Base-by-base conservation (phyloP, 2,888 invertebrate species). In the Meta bourneti region DNA sequence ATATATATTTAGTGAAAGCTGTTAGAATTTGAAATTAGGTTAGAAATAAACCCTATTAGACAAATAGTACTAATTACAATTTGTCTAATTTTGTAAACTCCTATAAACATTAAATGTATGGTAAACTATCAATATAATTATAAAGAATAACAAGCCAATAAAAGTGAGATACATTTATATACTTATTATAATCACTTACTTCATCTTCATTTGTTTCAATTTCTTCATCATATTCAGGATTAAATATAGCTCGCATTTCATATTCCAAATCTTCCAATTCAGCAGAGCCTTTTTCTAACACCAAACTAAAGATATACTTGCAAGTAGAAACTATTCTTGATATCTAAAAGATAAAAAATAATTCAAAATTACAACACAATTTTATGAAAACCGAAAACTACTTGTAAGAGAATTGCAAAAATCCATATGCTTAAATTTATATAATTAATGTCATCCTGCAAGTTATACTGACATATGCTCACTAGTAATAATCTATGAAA, bases 231-330 rank as follows among this genome's bases (percentile, higher is more conserved):
- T 71, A 89, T 34, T 89, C 89, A 34, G n/a, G 34, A 54, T 52
- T 83, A 72, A 89, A 89, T 54, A 89, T 78, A n/a, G 89, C 83
- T 49, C 48, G 75, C 52, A 83, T 89, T n/a, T 89, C 89, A 78
- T 89, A 16, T 19, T 89, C 89, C 61, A 83, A 70, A n/a, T 70
- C 83, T 61, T 78, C 83, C 52, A 89, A 77, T 48, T 89, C 70
- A 11, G 51, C 2, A 11, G 71, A 49, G 48, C 78, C 78, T 78
- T 89, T 89, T 11, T 77, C 11, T 54, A 83, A 8, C 9, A 82
- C 89, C 48, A 83, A 34, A 8, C 70, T 49, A 13, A 71, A 83
- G 16, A 89, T 89, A 54, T 77, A 49, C 48, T 77, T 83, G 49
- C 89, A 89, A 51, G 77, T 69, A 7, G 8, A 16, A 16, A 89